Evolutionary conservation across 1,140 invertebrate species (phyloP).

Genomic region (Aphis craccivora): DNA sequence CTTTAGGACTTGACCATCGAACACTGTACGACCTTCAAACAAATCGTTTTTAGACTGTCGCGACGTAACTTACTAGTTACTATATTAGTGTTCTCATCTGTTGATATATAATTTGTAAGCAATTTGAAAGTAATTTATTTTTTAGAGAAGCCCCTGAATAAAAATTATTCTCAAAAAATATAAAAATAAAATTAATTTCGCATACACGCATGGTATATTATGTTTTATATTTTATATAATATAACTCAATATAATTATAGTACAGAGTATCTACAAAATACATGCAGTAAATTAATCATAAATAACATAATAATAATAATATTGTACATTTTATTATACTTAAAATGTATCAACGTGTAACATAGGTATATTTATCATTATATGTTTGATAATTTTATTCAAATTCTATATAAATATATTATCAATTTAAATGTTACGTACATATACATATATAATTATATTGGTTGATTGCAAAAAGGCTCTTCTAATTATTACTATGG

Average conservation of each 20-base stretch:
- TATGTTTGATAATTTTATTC: not conserved
- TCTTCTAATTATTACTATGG: not conserved
- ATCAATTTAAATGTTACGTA: not conserved
- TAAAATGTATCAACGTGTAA: not conserved
- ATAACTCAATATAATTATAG: not conserved
- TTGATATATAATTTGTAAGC: not conserved
- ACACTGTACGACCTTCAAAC: not conserved
- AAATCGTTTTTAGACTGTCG: not conserved
- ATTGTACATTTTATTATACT: not conserved
- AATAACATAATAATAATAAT: not conserved
- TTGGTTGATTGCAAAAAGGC: not conserved
- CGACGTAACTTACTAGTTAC: not conserved
- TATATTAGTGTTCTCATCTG: not conserved
- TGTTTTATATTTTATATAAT: not conserved
- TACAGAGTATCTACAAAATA: not conserved
- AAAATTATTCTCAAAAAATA: not conserved
- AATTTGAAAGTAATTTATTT: not conserved
- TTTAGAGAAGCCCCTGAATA: not conserved
- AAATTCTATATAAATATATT: not conserved
- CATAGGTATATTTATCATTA: not conserved
- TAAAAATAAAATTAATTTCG: not conserved
- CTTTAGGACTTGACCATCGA: not conserved
- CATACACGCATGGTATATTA: not conserved
- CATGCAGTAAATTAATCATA: not conserved
- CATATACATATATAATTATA: not conserved